These are phyloP conservation scores for Leptopilina syphax DNA, from an alignment of 2,888 invertebrate genomes.

Conservation along the genomic window DNA sequence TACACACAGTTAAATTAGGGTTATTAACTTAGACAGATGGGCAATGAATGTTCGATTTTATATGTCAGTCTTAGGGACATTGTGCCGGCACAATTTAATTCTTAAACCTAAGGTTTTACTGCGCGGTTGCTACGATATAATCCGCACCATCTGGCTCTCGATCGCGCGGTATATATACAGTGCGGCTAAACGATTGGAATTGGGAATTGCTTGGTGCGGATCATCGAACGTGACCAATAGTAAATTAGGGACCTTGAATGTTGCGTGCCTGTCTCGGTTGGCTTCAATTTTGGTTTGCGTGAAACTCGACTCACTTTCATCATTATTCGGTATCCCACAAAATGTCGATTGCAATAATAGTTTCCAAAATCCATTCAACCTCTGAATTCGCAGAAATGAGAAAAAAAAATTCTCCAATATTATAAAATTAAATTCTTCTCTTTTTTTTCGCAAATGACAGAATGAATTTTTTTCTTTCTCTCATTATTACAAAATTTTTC, in stretches of 20 bases:
- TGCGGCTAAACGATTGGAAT: constrained; percentile 63
- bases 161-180: constrained; percentile 44
- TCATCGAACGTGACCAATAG: constrained; percentile 62
- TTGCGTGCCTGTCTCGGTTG: constrained; percentile 52
- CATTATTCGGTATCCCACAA: constrained; percentile 50
- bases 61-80: constrained; percentile 50
- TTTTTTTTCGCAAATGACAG: no score
- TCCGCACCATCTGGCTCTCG: constrained; percentile 61
- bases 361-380: background rate
- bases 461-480: no score
- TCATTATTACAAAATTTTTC: no score
- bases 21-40: constrained; percentile 56
- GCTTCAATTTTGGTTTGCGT: constrained; percentile 52
- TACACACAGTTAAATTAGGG: background rate
- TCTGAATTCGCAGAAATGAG: background rate
- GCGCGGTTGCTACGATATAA: constrained; percentile 48
- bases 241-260: constrained; percentile 51
- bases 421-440: no score
- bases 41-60: constrained; percentile 59
- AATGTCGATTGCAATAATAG: constrained; percentile 65
- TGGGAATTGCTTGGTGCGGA: constrained; percentile 62
- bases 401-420: no score
- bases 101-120: constrained; percentile 60
- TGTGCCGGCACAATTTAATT: constrained; percentile 53
- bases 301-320: constrained; percentile 48